Base-by-base conservation (phyloP, 2,888 invertebrate species). In the Drosophila koepferae region DNA sequence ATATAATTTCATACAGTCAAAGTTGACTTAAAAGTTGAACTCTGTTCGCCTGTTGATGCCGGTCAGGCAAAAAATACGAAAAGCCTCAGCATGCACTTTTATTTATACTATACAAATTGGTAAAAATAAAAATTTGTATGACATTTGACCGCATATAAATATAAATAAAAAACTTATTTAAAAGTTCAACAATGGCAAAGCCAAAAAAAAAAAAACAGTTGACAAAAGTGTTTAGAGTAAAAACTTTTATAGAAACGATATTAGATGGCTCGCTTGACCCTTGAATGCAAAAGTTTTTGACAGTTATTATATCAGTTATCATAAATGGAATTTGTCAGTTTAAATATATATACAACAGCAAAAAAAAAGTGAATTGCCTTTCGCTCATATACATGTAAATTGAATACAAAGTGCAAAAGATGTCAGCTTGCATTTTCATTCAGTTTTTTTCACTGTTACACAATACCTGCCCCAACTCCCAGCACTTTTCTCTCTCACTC, bases 361-460 rank as follows among this genome's bases (percentile, higher is more conserved):
- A 16, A 3, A n/a, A 6, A 28, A 40, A 31, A 65, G 23, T 65
- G 20, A 4, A 20, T 66, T 64, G 48, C 54, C 49, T 31, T 41
- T 18, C 41, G 43, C n/a, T 38, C 43, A 44, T 43, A 51, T 58
- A 36, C 61, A 63, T 74, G 68, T 60, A 75, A 75, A 76, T 80
- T 70, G 77, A 65, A 80, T 63, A 70, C 48, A 76, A 63, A 77
- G 81, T 80, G 81, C 62, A 62, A 76, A 65, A 60, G 58, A 53
- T 51, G 77, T 80, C 77, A 76, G 56, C 48, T 65, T 77, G 66
- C 60, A 77, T 58, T 77, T 56, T 18, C 40, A 23, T 18, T 40
- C 71, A 49, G 48, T 63, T 73, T 63, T 63, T 74, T 65, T 46
- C 44, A n/a, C 31, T 31, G 81, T 59, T 62, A 77, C 51, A 59